A percentile compares a stretch with the other conserved stretches of the same genome.
Evolutionary conservation across 2,797 vertebrate species (phyloP).

Genomic region (Pangasius larnaudii): DNA sequence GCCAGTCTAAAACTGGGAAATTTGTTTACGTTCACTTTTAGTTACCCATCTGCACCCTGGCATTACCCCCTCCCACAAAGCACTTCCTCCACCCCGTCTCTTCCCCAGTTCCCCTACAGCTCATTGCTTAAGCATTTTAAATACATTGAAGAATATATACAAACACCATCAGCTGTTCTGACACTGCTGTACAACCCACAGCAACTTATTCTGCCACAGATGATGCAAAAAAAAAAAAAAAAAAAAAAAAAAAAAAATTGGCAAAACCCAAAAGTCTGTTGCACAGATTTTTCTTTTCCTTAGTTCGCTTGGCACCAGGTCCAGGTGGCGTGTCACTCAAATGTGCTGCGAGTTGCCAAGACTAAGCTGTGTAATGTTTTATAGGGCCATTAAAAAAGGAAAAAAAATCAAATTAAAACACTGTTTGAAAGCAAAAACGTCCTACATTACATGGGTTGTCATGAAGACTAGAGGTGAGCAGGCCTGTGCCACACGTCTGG

Average conservation of each 20-base stretch:
- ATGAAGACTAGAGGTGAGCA: constrained; percentile 50
- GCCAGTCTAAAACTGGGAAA: constrained; percentile 8
- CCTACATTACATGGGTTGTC: constrained; percentile 30
- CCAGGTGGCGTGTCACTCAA: constrained; percentile 28
- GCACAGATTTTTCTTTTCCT: background rate
- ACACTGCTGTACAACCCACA: constrained; percentile 59
- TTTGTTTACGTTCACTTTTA: constrained; percentile 13
- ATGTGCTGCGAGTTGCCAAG: constrained; percentile 24
- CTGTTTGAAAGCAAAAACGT: constrained; percentile 35
- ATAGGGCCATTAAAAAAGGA: background rate
- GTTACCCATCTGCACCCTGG: constrained; percentile 28
- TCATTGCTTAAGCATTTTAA: constrained; percentile 68
- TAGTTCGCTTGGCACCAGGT: constrained; percentile 30
- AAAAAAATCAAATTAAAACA: constrained; percentile 28
- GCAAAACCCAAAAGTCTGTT: background rate
- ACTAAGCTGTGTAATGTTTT: constrained; percentile 35
- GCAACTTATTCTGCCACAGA: constrained; percentile 39
- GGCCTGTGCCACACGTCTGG: constrained; percentile 40
- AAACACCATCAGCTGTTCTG: constrained; percentile 60
- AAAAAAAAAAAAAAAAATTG: background rate
- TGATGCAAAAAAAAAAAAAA: constrained; percentile 19
- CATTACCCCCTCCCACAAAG: constrained; percentile 12
- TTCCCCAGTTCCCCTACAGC: constrained; percentile 18
- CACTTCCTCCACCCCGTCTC: background rate
- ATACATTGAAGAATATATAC: constrained; percentile 79